phyloP scores from a whole-genome alignment of 1,140 invertebrate genomes.

The Sitobion miscanthi region DNA sequence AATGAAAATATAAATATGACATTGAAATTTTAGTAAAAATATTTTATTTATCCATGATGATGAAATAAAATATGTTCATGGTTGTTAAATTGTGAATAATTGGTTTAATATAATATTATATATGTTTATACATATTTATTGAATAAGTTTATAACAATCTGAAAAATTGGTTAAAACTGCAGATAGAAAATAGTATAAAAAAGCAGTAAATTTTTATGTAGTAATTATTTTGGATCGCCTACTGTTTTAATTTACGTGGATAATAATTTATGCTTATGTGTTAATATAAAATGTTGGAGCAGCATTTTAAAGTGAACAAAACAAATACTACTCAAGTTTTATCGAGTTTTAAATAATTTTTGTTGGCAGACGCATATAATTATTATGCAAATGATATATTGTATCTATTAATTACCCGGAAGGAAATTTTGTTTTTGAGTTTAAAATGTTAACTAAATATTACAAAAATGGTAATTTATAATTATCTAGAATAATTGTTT shows the following conservation, averaged over 20 bases:
- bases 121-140: not conserved
- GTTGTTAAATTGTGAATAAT: not conserved
- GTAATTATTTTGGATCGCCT: not conserved
- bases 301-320: not conserved
- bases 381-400: not conserved
- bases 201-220: no score
- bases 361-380: not conserved
- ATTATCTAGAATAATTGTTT: not conserved
- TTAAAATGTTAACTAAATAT: not conserved
- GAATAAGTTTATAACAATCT: not conserved
- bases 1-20: not conserved
- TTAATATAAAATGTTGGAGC: not conserved
- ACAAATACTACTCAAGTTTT: not conserved
- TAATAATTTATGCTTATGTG: not conserved
- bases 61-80: not conserved
- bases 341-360: no score
- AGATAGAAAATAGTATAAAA: not conserved
- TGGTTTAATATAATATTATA: not conserved
- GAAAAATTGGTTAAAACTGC: not conserved
- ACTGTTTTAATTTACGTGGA: not conserved
- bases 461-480: not conserved
- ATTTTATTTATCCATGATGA: not conserved
- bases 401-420: not conserved
- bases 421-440: not conserved
- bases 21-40: not conserved